These are phyloP conservation scores for Vulpes lagopus DNA, from an alignment of 2,113 vertebrate genomes.

Conservation along the genomic window DNA sequence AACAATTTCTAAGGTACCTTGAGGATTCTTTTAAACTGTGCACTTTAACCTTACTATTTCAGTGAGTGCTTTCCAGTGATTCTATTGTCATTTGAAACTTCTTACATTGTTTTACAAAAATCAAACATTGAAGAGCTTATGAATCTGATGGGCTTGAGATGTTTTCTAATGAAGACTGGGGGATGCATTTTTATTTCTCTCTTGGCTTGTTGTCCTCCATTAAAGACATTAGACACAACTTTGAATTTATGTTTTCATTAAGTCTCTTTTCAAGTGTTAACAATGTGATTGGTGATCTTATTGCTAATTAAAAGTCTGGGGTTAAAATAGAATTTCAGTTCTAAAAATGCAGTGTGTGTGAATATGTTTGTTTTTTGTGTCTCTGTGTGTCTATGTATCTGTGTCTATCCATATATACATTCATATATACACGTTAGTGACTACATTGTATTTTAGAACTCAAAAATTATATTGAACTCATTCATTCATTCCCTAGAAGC, in stretches of 20 bases:
- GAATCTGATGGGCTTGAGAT: background rate
- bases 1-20: background rate
- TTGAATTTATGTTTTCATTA: constrained; percentile 54
- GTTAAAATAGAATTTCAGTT: background rate
- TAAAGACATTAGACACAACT: constrained; percentile 14
- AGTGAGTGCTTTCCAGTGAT: background rate
- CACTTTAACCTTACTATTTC: background rate
- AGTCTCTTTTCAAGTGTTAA: constrained; percentile 25
- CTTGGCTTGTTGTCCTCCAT: background rate
- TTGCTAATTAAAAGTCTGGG: background rate
- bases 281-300: background rate
- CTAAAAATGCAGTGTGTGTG: background rate
- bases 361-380: background rate
- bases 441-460: background rate
- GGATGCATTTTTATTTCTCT: background rate
- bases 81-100: background rate
- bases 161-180: background rate
- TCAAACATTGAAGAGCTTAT: background rate
- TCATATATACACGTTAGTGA: background rate
- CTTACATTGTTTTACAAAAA: background rate
- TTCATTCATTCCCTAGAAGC: background rate
- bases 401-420: background rate
- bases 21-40: background rate
- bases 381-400: background rate
- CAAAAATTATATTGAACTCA: background rate